Conservation (phyloP, 2,888 invertebrate species). For the Nudaria mundana region DNA sequence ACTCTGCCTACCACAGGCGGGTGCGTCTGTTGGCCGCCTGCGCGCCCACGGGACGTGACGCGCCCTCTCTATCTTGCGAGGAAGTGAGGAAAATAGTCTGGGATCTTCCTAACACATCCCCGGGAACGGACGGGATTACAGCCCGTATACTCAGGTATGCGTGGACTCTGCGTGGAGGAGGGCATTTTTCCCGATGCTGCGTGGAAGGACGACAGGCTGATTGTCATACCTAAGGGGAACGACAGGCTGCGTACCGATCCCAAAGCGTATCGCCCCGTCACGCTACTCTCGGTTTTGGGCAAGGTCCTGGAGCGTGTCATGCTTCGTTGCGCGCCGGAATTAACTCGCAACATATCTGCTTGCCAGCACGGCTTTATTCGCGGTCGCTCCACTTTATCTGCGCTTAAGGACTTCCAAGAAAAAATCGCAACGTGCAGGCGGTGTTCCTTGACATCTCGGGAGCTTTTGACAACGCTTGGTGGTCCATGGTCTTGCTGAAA, state of each 20-base stretch:
- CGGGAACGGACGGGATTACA: conserved; percentile 34
- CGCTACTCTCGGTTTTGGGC: conserved; percentile 32
- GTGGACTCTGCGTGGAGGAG: conserved; percentile 28
- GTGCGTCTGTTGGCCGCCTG: conserved; percentile 22
- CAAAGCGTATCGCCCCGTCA: conserved; percentile 33
- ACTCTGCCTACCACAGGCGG: conserved; percentile 22
- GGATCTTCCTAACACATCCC: conserved; percentile 30
- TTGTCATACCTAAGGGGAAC: conserved; percentile 31
- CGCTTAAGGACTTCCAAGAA: conserved; percentile 3
- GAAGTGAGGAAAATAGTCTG: conserved; percentile 16
- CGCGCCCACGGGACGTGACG: conserved; percentile 17
- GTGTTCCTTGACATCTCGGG: conserved; percentile 38
- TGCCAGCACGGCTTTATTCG: conserved; percentile 33
- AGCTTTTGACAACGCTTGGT: conserved; percentile 43
- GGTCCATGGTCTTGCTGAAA: conserved; percentile 40
- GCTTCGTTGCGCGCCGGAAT: background rate
- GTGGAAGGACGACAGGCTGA: conserved; percentile 30
- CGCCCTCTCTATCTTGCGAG: conserved; percentile 6
- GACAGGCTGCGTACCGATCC: conserved; percentile 23
- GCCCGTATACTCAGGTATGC: conserved; percentile 21
- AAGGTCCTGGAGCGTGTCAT: conserved; percentile 33
- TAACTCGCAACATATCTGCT: conserved; percentile 5
- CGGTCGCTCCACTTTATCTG: background rate
- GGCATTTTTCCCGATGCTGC: conserved; percentile 27
- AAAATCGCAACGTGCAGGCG: conserved; percentile 18